Conservation (phyloP, 2,797 vertebrate species). For the Parauchenoglanis punctatus region DNA sequence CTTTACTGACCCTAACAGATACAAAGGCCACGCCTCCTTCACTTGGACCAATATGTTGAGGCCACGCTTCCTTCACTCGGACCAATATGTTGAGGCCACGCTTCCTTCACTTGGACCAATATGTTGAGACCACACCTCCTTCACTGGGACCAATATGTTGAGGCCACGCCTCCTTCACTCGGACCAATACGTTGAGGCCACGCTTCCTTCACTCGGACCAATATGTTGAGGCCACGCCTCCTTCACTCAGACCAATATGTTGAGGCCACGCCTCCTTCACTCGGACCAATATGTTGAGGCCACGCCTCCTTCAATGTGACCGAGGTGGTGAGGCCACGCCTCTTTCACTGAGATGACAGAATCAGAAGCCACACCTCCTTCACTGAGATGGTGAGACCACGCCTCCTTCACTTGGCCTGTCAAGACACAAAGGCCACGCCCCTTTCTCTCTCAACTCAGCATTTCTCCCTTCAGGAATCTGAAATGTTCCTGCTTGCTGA, state of each 20-base stretch:
- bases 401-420: neutral
- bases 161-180: neutral
- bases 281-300: too few relatives aligned
- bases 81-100: accelerated
- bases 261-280: neutral
- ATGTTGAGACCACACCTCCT: neutral
- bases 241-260: too few relatives aligned
- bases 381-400: neutral
- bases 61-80: neutral
- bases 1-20: neutral
- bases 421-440: neutral
- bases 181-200: neutral
- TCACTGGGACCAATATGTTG: too few relatives aligned
- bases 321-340: neutral
- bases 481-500: slow-evolving; percentile 3
- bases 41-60: too few relatives aligned
- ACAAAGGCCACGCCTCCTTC: neutral
- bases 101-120: neutral
- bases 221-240: neutral
- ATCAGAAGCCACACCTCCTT: neutral
- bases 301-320: neutral
- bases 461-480: neutral
- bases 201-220: neutral
- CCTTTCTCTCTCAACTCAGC: neutral
- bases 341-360: neutral